Evolutionary conservation across 1,140 invertebrate genomes (phyloP).

Genomic region (Sarcophaga peregrina): DNA sequence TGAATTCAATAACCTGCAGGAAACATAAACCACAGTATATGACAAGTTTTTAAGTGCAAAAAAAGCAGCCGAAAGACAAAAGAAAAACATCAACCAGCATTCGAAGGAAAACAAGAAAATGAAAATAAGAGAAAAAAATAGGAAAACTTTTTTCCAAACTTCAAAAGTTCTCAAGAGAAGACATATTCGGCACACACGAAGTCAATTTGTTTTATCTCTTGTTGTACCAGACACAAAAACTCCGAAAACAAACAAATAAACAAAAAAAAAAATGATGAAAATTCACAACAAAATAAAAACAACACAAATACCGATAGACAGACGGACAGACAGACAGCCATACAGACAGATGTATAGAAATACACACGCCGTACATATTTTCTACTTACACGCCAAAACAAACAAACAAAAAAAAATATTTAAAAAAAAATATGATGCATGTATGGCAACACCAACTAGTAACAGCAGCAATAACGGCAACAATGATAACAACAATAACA

Average conservation of each 20-base stretch:
- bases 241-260: background rate
- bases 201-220: conserved; percentile 35
- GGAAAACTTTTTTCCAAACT: background rate
- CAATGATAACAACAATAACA: background rate
- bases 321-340: background rate
- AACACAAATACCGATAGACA: background rate
- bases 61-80: background rate
- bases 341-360: background rate
- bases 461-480: background rate
- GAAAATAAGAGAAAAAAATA: background rate
- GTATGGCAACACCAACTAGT: conserved; percentile 17
- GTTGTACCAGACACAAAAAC: conserved; percentile 5
- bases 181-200: conserved; percentile 29
- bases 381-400: background rate
- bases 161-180: conserved; percentile 22
- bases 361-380: background rate
- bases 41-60: background rate
- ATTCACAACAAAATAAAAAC: background rate
- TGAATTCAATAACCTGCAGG: no score
- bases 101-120: background rate
- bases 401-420: background rate
- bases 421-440: background rate
- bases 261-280: background rate
- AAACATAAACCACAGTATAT: background rate
- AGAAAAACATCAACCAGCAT: background rate